A percentile compares a stretch with the other conserved stretches of the same genome.
Conservation (phyloP, 1,140 invertebrate genomes). For the Drosophila pachea region DNA sequence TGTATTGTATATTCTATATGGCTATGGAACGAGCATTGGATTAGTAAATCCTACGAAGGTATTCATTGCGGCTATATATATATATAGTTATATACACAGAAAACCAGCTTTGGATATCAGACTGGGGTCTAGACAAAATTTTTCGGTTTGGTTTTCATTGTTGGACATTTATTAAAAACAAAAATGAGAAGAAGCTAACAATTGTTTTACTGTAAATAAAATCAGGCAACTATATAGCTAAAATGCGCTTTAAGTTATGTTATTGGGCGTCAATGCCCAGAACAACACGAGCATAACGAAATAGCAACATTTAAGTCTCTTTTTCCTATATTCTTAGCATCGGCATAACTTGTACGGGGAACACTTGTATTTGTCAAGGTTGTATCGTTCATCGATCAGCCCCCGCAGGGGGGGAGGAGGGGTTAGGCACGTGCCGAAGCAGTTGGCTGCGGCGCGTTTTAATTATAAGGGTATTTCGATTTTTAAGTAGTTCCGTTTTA, state of each 20-base stretch:
- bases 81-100: neutral
- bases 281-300: neutral
- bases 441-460: neutral
- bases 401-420: too few species aligned
- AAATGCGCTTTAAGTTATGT: slow-evolving; percentile 6
- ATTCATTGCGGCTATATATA: slow-evolving; percentile 26
- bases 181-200: slow-evolving; percentile 26
- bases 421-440: slow-evolving; percentile 15
- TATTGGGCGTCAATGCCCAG: neutral
- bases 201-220: slow-evolving; percentile 59
- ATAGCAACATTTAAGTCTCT: slow-evolving; percentile 9
- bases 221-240: slow-evolving; percentile 31
- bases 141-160: slow-evolving; percentile 66
- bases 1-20: slow-evolving; percentile 26
- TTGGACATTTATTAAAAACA: slow-evolving; percentile 58
- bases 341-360: slow-evolving; percentile 13
- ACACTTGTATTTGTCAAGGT: slow-evolving; percentile 27
- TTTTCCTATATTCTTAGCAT: slow-evolving; percentile 18
- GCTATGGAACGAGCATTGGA: slow-evolving; percentile 14
- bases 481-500: slow-evolving; percentile 1
- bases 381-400: slow-evolving; percentile 28
- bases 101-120: slow-evolving; percentile 42
- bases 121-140: slow-evolving; percentile 59
- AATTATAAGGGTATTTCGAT: slow-evolving; percentile 12
- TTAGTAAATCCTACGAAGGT: slow-evolving; percentile 2